These are phyloP conservation scores for Cataglyphis albicans DNA, from an alignment of 2,888 invertebrate genomes.

Conservation along the genomic window DNA sequence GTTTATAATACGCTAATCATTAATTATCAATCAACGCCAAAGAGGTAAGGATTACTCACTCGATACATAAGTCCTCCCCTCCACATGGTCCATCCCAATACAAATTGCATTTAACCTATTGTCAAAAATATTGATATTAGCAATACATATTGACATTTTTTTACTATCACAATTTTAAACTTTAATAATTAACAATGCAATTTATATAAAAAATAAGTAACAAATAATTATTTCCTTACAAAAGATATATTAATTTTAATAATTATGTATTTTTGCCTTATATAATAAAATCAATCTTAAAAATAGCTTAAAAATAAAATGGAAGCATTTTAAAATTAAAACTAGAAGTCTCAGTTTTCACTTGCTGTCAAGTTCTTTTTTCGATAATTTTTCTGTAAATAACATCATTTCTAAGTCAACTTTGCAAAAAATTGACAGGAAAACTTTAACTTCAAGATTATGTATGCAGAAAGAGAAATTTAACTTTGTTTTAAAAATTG, in stretches of 20 bases:
- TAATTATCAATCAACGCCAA: background rate
- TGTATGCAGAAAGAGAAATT: background rate
- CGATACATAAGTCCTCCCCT: background rate
- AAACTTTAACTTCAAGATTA: background rate
- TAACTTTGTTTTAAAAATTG: background rate
- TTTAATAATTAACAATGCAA: background rate
- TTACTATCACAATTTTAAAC: background rate
- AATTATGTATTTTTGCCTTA: background rate
- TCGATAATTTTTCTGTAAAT: too few relatives aligned
- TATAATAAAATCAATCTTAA: background rate
- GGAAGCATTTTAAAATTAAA: too few relatives aligned
- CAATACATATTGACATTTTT: background rate
- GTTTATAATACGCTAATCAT: background rate
- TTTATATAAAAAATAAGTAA: background rate
- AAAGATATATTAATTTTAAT: background rate
- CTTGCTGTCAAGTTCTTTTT: too few relatives aligned
- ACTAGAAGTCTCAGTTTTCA: too few relatives aligned
- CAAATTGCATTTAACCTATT: background rate
- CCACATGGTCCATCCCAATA: background rate
- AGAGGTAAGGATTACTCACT: slow-evolving; percentile 3
- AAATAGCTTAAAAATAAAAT: too few relatives aligned
- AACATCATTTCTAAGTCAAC: background rate
- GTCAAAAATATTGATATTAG: background rate
- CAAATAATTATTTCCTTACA: background rate
- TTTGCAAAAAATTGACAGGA: background rate